phyloP scores from a whole-genome alignment of 2,797 vertebrate genomes.

The Graptemys geographica region DNA sequence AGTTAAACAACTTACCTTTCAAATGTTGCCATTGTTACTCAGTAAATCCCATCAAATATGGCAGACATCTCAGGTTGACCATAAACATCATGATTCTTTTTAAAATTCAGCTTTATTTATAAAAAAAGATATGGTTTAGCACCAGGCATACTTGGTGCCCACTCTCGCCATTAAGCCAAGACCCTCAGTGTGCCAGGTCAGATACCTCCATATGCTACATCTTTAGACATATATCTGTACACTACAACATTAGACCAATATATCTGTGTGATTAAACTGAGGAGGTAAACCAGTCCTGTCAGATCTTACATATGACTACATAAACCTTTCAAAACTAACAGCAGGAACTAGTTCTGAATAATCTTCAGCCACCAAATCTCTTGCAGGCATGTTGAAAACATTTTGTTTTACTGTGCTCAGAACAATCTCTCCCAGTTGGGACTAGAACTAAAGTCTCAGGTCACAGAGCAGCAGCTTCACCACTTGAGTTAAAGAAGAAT shows the following conservation, averaged over 20 bases:
- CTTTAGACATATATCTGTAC: constrained; percentile 32
- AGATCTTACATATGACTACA: background rate
- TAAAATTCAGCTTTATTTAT: constrained; percentile 47
- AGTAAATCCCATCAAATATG: constrained; percentile 22
- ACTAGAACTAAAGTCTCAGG: background rate
- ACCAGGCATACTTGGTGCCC: constrained; percentile 22
- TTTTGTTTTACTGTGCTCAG: background rate
- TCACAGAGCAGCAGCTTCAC: background rate
- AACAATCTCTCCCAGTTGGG: background rate
- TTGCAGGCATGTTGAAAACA: background rate
- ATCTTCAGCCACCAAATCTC: background rate
- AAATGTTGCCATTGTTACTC: constrained; percentile 24
- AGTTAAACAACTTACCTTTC: constrained; percentile 36
- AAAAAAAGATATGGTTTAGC: constrained; percentile 57
- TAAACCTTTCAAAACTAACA: background rate
- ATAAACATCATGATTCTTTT: constrained; percentile 54
- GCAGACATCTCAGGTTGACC: constrained; percentile 39
- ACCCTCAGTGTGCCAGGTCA: background rate
- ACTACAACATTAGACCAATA: background rate
- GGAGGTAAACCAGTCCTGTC: background rate
- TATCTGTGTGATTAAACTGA: background rate
- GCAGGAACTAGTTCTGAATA: background rate
- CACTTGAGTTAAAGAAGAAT: background rate
- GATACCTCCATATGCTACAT: constrained; percentile 34
- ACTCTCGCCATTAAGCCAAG: constrained; percentile 56